phyloP scores from a whole-genome alignment of 2,113 vertebrate species.

The Dolichallabes microphthalmus region DNA sequence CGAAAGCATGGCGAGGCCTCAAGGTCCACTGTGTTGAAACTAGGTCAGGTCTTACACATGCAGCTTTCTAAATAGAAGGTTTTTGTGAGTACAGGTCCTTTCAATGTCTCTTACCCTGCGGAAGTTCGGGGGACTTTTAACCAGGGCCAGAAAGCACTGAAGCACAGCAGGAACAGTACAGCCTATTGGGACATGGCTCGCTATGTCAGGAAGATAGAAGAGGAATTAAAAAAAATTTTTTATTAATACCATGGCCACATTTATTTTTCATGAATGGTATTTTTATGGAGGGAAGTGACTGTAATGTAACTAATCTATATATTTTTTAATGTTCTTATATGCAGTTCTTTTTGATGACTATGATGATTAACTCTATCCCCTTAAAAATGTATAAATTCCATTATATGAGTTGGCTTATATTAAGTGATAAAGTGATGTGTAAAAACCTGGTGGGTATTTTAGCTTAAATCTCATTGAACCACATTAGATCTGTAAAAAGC shows the following conservation, averaged over 20 bases:
- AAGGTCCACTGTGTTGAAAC: constrained; percentile 40
- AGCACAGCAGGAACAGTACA: background rate
- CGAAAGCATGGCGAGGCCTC: constrained; percentile 18
- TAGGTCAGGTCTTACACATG: constrained; percentile 50
- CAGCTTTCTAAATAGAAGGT: constrained; percentile 31
- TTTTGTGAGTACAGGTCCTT: constrained; percentile 9
- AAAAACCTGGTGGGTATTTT: background rate
- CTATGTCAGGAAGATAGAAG: background rate
- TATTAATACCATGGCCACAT: background rate
- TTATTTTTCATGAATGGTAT: background rate
- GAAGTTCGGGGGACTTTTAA: constrained; percentile 61
- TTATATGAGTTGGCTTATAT: background rate
- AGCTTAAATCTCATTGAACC: background rate
- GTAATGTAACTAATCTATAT: background rate
- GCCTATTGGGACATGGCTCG: background rate
- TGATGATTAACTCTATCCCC: background rate
- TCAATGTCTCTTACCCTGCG: constrained; percentile 57
- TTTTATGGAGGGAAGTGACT: background rate
- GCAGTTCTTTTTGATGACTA: background rate
- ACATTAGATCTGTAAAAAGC: background rate
- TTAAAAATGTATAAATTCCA: background rate
- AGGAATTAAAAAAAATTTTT: background rate
- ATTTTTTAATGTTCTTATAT: no score
- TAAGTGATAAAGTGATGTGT: background rate
- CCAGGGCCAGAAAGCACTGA: constrained; percentile 50